A percentile compares a stretch with the other conserved stretches of the same genome.
These are phyloP conservation scores for Carettochelys insculpta DNA, from an alignment of 2,113 vertebrate species.

Conservation along the genomic window DNA sequence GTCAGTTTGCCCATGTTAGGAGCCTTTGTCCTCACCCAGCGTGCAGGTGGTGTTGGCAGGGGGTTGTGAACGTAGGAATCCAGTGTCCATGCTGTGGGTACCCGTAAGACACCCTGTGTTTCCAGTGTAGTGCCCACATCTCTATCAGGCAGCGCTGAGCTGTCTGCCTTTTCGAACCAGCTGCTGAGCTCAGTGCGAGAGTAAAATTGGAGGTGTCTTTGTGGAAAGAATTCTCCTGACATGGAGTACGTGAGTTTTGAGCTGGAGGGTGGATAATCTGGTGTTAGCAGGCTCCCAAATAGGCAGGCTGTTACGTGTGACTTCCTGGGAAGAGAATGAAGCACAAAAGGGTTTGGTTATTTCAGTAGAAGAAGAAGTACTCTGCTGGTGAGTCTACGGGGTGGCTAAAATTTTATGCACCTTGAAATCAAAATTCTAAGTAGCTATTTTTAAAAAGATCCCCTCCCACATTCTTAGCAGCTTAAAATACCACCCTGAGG, in stretches of 20 bases:
- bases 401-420: neutral
- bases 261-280: neutral
- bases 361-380: rapidly evolving
- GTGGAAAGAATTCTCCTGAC: constrained; percentile 34
- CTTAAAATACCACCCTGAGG: neutral
- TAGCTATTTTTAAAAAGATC: neutral
- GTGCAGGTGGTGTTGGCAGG: neutral
- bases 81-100: neutral
- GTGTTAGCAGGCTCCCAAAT: neutral
- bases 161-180: neutral
- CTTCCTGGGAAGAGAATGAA: constrained; percentile 1
- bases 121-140: rapidly evolving
- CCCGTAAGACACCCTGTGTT: rapidly evolving
- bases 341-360: neutral
- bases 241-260: neutral
- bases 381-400: neutral
- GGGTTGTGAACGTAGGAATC: neutral
- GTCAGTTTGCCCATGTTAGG: neutral
- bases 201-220: neutral
- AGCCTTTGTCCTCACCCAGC: neutral
- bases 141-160: rapidly evolving
- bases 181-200: neutral
- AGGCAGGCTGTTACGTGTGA: rapidly evolving
- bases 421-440: neutral
- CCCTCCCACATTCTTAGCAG: neutral